Evolutionary conservation across 1,140 invertebrate genomes (phyloP), one percentile per base, ranked within the genome.

Genomic region (Aphis craccivora): DNA sequence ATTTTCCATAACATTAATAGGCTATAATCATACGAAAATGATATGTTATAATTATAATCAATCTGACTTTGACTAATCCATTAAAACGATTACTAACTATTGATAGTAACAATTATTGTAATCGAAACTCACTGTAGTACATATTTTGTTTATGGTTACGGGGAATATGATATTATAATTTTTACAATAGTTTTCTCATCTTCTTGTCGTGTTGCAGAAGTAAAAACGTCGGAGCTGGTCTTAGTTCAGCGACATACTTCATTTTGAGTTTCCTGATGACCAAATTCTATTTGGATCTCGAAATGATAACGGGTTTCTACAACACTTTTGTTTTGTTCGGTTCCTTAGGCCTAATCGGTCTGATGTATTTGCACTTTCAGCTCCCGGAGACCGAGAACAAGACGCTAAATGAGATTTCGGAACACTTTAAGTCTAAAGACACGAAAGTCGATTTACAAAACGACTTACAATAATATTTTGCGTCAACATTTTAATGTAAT

Each of bases 341-440:
- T 14, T 1, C 30, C 43, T 0, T 76, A 30, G 90, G 67, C 9
- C 0, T 91, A 8, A 23, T 91, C 8, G 90, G 90, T 1, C 20
- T 91, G n/a, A 23, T 48, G 8, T 91, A 91, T 43, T 48, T 91
- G 45, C 37, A 91, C 35, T 83, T 81, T 30, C 20, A 81, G 2
- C 45, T 91, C 1, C 90, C 90, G n/a, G 90, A 91, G 51, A 91
- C 90, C 20, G 90, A 91, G 30, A 91, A 91, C 43, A 91, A 91
- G 23, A 81, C 90, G 8, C n/a, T 91, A 11, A 91, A 48, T 0
- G 90, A 91, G 45, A 91, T 91, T 81, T 45, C 60, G 1, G 90
- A 91, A 48, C 43, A 91, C 51, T 91, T 91, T n/a, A 91, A 37
- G n/a, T 20, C 6, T 22, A 91, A 91, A 37, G 51, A 23, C 5